Percentiles rank a stretch among this genome's conserved stretches.
Conservation (phyloP, 2,888 invertebrate genomes). For the Dysmachus trigonus region DNA sequence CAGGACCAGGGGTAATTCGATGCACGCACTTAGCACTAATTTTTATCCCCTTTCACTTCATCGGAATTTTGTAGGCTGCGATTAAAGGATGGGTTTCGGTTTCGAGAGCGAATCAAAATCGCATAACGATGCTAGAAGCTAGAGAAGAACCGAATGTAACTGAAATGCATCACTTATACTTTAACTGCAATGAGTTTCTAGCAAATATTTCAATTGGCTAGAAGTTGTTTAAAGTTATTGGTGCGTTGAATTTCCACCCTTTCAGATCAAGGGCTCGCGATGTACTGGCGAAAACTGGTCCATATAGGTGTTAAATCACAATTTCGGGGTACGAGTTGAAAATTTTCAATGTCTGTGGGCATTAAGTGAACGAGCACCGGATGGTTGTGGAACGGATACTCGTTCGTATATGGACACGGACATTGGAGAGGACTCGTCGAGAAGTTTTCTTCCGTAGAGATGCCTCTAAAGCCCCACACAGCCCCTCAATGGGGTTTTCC, state of each 20-base stretch:
- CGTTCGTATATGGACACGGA: not conserved
- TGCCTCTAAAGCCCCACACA: not conserved
- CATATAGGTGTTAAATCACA: slow-evolving; percentile 54
- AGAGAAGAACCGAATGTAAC: not conserved
- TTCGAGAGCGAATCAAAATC: not conserved
- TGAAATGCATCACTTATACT: not conserved
- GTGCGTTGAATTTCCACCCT: slow-evolving; percentile 59
- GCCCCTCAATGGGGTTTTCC: not conserved
- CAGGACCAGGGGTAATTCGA: not conserved
- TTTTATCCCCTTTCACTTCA: not conserved
- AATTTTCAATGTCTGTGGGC: slow-evolving; percentile 30
- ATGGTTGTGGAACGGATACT: slow-evolving; percentile 17
- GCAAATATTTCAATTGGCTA: slow-evolving; percentile 5
- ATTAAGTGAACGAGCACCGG: slow-evolving; percentile 3
- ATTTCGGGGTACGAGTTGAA: slow-evolving; percentile 19
- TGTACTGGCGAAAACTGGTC: slow-evolving; percentile 61
- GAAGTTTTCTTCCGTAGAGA: not conserved
- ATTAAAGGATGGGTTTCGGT: not conserved
- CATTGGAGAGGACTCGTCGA: slow-evolving; percentile 12
- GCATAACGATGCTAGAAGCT: not conserved
- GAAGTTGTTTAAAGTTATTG: slow-evolving; percentile 18
- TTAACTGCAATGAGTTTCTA: not conserved
- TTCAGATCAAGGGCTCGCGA: slow-evolving; percentile 65
- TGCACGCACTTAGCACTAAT: not conserved
- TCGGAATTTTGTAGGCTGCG: not conserved